phyloP scores from a whole-genome alignment of 2,113 vertebrate genomes.

The Prunella himalayana region DNA sequence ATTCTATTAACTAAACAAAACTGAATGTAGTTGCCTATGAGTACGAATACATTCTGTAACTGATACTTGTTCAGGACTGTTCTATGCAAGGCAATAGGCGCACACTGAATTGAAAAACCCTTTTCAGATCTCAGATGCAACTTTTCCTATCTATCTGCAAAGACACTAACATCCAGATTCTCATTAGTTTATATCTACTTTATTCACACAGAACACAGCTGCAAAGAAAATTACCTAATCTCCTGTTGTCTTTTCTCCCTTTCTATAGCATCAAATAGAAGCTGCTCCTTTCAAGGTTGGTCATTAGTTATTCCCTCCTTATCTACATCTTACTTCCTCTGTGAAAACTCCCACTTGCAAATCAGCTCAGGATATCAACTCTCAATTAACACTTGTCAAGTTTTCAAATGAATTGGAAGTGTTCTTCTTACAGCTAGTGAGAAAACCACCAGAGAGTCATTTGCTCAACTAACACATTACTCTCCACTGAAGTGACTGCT shows the following conservation, averaged over 20 bases:
- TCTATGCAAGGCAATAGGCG: background rate
- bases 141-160: background rate
- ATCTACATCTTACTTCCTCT: background rate
- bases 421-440: background rate
- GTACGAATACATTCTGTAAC: background rate
- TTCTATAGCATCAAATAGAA: background rate
- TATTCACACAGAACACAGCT: background rate
- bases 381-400: conserved; percentile 8
- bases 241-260: background rate
- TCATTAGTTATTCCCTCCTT: background rate
- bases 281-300: background rate
- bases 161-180: background rate
- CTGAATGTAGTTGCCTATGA: background rate
- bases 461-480: background rate
- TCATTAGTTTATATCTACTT: background rate
- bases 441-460: background rate
- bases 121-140: background rate
- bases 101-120: background rate
- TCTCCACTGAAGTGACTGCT: background rate
- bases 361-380: background rate
- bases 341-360: background rate
- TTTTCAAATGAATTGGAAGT: conserved; percentile 6
- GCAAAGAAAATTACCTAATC: background rate
- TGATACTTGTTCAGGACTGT: background rate
- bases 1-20: background rate